Evolutionary conservation across 2,797 vertebrate genomes (phyloP), one percentile per base, ranked within the genome.

Genomic region (Sparus aurata): DNA sequence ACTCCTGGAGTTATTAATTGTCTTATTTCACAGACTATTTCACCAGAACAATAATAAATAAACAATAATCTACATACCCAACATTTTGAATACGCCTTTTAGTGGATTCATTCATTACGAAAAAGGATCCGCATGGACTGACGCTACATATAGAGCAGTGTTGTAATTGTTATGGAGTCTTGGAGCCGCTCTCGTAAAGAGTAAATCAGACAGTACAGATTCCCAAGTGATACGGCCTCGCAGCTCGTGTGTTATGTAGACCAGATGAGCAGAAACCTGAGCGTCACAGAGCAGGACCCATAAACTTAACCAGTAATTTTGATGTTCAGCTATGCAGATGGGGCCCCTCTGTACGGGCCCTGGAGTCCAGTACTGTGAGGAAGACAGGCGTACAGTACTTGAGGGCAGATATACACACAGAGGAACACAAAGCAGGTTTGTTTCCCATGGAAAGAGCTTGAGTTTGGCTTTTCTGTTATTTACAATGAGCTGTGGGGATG

Each of bases 211-310:
- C 69, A 72, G 54, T 61, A 50, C 59, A 83, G 74, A 75, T 73
- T 60, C 62, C n/a, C 23, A 63, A 52, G 72, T 25, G 64, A 64
- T 79, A 45, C 71, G 59, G 64, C 34, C 54, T 81, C 43, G 12
- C 69, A 58, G 52, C 45, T 75, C 4, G 5, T 52, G n/a, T 65
- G 69, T 88, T 90, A 86, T 85, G 61, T 53, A 34, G 70, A 89
- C 80, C 87, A 88, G 84, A 87, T 85, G 85, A 88, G 68, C 57
- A 73, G 85, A 80, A 91, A 90, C 80, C 71, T 78, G 74, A 91
- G 63, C 53, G 5, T 78, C 27, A 25, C 64, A 78, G 65, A 77
- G 58, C 65, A 68, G 76, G 74, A 72, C 58, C 71, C 83, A 87
- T 86, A 87, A 90, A 89, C 73, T 58, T 41, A 75, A 76, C 68